Conservation (phyloP, 2,797 vertebrate genomes). For the Onychomys torridus region DNA sequence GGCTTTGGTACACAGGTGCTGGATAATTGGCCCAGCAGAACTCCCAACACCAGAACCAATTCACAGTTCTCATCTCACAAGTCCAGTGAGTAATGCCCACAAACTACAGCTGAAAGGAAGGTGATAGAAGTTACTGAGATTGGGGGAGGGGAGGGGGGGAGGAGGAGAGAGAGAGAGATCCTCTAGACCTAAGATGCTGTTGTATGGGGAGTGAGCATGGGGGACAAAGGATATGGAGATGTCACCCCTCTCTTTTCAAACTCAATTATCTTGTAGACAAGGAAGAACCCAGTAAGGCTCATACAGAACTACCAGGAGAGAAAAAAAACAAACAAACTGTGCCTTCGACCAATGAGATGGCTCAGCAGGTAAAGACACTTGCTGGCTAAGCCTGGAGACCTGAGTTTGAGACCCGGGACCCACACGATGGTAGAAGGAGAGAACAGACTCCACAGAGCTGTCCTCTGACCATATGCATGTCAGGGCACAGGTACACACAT, state of each 20-base stretch:
- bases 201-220: background rate
- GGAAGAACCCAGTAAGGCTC: background rate
- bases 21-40: background rate
- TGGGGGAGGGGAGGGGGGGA: rapidly evolving
- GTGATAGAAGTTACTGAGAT: background rate
- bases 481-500: background rate
- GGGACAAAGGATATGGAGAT: background rate
- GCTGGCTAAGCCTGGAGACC: background rate
- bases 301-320: background rate
- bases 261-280: background rate
- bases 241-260: background rate
- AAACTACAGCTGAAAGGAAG: background rate
- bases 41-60: background rate
- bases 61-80: background rate
- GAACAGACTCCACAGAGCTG: background rate
- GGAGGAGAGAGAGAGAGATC: too few species aligned
- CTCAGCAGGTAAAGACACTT: background rate
- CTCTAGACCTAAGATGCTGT: background rate
- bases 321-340: too few species aligned
- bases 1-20: background rate
- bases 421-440: background rate
- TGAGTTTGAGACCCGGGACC: background rate
- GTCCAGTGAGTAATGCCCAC: background rate
- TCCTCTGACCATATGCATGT: background rate
- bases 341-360: background rate